Base-by-base conservation (phyloP, 2,888 invertebrate species). In the Panopea generosa region DNA sequence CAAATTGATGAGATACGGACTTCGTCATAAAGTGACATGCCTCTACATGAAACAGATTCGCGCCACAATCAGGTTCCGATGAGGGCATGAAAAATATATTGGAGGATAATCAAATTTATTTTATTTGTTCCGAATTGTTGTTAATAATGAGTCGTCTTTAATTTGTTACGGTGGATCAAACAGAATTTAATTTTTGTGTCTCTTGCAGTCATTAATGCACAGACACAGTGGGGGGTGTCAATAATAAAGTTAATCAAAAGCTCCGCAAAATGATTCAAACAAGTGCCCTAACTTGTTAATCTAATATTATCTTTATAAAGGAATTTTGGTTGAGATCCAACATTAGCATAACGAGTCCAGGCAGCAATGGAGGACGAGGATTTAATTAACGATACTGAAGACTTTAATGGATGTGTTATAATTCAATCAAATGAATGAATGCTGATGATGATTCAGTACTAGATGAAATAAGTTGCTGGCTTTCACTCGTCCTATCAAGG, bases 1-100 rank as follows among this genome's bases (percentile, higher is more conserved):
- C 62, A 77, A 77, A 68, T 72, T 77, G 76, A 76, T 70, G 63
- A 76, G 70, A 76, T 70, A 67, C 66, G 62, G 65, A 61, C 53
- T 65, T 63, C 55, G 69, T 68, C 70, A 75, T 75, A 70, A 65
- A 76, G 61, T 67, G 67, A 71, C 73, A 73, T 62, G 73, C 73
- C 43, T 68, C 73, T 62, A 26, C 18, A 43, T 60, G 62, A 66
- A 55, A 66, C 62, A 66, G 70, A 76, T 76, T 76, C 76, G 29
- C 26, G 60, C 68, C 27, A 67, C 55, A 66, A 70, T 66, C 61
- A 57, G 49, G 67, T 50, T 57, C 62, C 60, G 33, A 33, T 52
- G 52, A 56, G 45, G 27, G 53, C 62, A 56, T 33, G 33, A 50
- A 50, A 50, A 50, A 50, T 50, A 24, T 50, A 50, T 50, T 50